Base-by-base conservation (phyloP, 2,113 vertebrate genomes). In the Labeo rohita region DNA sequence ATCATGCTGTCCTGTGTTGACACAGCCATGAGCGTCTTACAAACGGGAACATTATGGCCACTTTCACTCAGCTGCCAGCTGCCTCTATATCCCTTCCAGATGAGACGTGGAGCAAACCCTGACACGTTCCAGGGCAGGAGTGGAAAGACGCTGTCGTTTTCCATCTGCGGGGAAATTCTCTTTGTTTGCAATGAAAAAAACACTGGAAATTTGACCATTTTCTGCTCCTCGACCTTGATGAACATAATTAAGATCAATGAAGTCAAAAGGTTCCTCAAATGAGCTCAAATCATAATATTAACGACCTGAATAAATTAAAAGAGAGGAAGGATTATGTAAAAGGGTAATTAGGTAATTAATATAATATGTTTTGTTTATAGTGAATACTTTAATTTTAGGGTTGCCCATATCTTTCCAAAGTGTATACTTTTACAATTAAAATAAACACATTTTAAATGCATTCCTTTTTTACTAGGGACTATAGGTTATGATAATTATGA, bases 1-100 rank as follows among this genome's bases (percentile, higher is more conserved):
- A 52, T 76, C 73, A 50, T 3, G 73, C 73, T 28, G 73, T 76
- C 8, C 73, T 75, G 68, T 72, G 73, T 13, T n/a, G 11, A 50
- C 73, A 15, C 73, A 18, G 54, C 54, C 56, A 18, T n/a, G 56
- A 59, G 56, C 56, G 56, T 59, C 56, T 59, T n/a, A 59, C 18
- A 16, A 76, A 50, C 11, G n/a, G 45, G 47, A 23, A 76, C 47
- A 23, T 50, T 8, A 49, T 76, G 73, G 45, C n/a, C 45, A 8
- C 9, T 47, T 39, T 73, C 39, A 6, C 18, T 43, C 36, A 21
- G 68, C 39, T 2, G 68, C 18, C 36, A 21, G 68, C 16, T 1
- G 70, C 18, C 8, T 72, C 21, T 23, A 13, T 49, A 50, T 23
- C 73, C 73, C 47, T 0, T 75, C 73, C 73, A 75, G 73, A 50